These are phyloP conservation scores for Volucella zonaria DNA, from an alignment of 2,888 invertebrate species.

Conservation along the genomic window DNA sequence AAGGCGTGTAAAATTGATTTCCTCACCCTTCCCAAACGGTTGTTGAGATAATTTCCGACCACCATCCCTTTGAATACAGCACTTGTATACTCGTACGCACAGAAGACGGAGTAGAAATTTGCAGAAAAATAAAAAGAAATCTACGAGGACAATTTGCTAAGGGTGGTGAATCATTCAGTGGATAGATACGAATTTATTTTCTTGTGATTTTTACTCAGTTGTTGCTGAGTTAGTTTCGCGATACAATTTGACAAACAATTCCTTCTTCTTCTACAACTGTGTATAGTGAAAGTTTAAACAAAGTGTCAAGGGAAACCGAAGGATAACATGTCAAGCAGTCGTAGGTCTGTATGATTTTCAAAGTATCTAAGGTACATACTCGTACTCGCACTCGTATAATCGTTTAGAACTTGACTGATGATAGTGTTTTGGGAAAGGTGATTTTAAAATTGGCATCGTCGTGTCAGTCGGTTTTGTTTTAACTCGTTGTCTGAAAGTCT, in stretches of 20 bases:
- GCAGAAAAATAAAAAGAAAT: slow-evolving; percentile 10
- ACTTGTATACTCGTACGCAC: no score
- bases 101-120: neutral
- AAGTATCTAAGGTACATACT: no score
- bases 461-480: no score
- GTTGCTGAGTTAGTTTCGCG: slow-evolving; percentile 4
- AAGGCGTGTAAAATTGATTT: slow-evolving; percentile 32
- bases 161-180: slow-evolving; percentile 46
- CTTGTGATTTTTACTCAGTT: slow-evolving; percentile 9
- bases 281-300: no score
- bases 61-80: no score
- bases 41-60: no score
- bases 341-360: no score
- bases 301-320: no score
- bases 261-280: neutral
- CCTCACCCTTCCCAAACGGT: neutral
- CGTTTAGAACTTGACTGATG: slow-evolving; percentile 31
- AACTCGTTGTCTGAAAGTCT: no score
- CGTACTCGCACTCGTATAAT: slow-evolving; percentile 4
- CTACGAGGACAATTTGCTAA: neutral
- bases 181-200: slow-evolving; percentile 14
- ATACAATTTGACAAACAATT: neutral
- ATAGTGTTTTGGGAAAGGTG: neutral
- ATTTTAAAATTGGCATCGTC: no score
- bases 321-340: no score